phyloP scores from a whole-genome alignment of 2,888 invertebrate species.

The Alcis repandata region DNA sequence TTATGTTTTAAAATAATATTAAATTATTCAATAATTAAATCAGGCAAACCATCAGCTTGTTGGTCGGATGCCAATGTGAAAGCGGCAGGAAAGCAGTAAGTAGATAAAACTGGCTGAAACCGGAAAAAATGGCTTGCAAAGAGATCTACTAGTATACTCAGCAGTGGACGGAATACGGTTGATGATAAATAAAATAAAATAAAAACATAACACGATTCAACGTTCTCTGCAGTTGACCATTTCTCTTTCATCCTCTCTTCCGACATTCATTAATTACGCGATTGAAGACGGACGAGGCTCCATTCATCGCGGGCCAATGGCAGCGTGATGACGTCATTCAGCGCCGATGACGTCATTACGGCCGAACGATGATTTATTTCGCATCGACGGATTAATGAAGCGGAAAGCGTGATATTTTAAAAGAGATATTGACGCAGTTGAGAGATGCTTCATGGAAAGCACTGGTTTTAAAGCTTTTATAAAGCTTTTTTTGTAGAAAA shows the following conservation, averaged over 20 bases:
- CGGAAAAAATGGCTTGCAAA: too few relatives aligned
- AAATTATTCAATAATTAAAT: too few relatives aligned
- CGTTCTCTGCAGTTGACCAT: background rate
- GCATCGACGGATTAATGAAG: constrained; percentile 36
- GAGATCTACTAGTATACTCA: too few relatives aligned
- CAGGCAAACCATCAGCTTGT: too few relatives aligned
- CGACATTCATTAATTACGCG: constrained; percentile 38
- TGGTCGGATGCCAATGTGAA: too few relatives aligned
- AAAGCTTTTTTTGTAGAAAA: background rate
- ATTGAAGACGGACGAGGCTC: constrained; percentile 24
- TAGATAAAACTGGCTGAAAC: too few relatives aligned
- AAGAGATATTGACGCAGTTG: constrained; percentile 17
- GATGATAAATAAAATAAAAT: background rate
- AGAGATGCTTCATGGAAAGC: constrained; percentile 3
- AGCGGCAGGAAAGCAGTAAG: too few relatives aligned
- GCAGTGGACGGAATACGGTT: background rate
- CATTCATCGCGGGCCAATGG: constrained; percentile 19
- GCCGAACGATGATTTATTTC: constrained; percentile 35
- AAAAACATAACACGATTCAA: background rate
- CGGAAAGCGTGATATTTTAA: constrained; percentile 39
- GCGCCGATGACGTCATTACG: constrained; percentile 35
- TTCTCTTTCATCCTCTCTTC: background rate
- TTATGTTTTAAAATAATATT: too few relatives aligned
- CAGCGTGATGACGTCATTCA: constrained; percentile 17
- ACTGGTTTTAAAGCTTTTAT: background rate